Evolutionary conservation across 2,113 vertebrate genomes (phyloP), one percentile per base, ranked within the genome.

Genomic region (Melierax canorus): DNA sequence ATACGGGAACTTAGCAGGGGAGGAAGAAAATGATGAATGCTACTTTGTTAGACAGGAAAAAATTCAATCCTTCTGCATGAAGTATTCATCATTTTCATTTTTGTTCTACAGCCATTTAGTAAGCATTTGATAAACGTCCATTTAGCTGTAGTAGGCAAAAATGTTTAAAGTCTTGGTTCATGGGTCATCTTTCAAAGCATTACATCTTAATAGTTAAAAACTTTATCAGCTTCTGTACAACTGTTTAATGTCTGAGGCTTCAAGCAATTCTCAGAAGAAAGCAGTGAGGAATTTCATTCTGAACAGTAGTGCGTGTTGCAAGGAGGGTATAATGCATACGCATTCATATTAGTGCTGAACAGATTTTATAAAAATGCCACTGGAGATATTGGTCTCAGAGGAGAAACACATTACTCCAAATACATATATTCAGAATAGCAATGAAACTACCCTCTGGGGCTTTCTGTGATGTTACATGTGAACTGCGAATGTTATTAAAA

Each of bases 51-150:
- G 89, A 94, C 56, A 63, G 63, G 50, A 72, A 96, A 97, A 95
- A 97, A 94, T 38, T n/a, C 86, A 89, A 29, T 97, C 48, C 20
- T 95, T 94, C 81, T 97, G 92, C 82, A 74, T 88, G 82, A 97
- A 36, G 45, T 51, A 97, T 90, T 96, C 62, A 95, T 97, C 90
- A 80, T 86, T 97, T 97, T 53, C 78, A 38, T 88, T 81, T 94
- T 69, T 96, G 39, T 96, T 96, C 77, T 95, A 15, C 62, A 94
- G 64, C 43, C 19, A 59, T 92, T 94, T 97, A 97, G 93, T 95
- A 96, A 96, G 68, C 46, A 75, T 96, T 97, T 97, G 94, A 97
- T 97, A 95, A 98, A 97, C 4, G 17, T 79, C 73, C 51, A 63
- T 95, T 98, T 96, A 96, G 51, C 38, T 83, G 41, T 41, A 88